Evolutionary conservation across 2,888 invertebrate species (phyloP).

Genomic region (Ormia ochracea): DNA sequence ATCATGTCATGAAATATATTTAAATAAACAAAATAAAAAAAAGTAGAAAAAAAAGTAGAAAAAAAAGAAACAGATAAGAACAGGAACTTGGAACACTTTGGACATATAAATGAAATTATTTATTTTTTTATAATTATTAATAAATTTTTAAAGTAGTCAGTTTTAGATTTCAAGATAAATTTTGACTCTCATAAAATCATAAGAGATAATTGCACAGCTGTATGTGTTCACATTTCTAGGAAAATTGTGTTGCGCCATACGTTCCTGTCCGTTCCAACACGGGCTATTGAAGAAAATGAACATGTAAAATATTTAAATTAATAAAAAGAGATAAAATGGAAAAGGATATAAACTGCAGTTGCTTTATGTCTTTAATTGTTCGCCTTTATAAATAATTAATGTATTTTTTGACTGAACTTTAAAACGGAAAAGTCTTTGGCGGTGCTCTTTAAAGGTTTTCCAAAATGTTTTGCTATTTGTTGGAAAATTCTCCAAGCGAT

Average conservation of each 20-base stretch:
- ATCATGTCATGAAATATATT: slow-evolving; percentile 39
- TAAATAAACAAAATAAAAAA: neutral
- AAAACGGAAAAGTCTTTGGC: neutral
- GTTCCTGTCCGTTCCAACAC: slow-evolving; percentile 3
- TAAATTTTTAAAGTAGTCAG: neutral
- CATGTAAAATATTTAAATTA: neutral
- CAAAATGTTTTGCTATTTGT: neutral
- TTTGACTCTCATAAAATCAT: slow-evolving; percentile 3
- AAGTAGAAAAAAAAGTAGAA: no score
- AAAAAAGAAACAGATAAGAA: no score
- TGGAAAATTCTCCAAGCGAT: neutral
- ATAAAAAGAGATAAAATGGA: neutral
- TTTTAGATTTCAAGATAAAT: slow-evolving; percentile 28
- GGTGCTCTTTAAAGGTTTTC: neutral
- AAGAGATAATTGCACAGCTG: slow-evolving; percentile 34
- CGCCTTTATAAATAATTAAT: neutral
- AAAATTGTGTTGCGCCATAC: neutral
- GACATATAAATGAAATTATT: neutral
- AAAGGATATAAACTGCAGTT: neutral
- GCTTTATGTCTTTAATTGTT: neutral
- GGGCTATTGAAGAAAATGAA: slow-evolving; percentile 1
- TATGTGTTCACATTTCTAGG: slow-evolving; percentile 13
- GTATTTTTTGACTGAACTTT: neutral
- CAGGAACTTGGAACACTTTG: slow-evolving; percentile 13
- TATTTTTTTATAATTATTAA: neutral